A percentile compares a stretch with the other conserved stretches of the same genome.
These are phyloP conservation scores for Neuroscelio doddi DNA, from an alignment of 2,888 invertebrate genomes.

Conservation along the genomic window DNA sequence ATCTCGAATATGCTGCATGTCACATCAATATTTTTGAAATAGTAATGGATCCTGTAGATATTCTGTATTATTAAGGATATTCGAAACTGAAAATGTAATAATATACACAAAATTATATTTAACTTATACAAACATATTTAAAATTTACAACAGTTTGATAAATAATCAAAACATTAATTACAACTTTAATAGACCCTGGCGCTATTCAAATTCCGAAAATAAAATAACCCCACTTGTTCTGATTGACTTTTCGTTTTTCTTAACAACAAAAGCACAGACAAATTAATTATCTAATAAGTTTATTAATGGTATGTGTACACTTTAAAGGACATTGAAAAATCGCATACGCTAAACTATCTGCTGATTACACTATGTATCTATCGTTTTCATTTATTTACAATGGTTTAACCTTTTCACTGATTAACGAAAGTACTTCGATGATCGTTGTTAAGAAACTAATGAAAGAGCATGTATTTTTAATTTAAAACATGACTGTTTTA, in stretches of 20 bases:
- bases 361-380: constrained; percentile 61
- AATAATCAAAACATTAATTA: no score
- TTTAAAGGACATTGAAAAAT: constrained; percentile 71
- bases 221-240: constrained; percentile 49
- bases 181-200: constrained; percentile 49
- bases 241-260: constrained; percentile 46
- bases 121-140: no score
- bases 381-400: constrained; percentile 58
- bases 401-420: constrained; percentile 44
- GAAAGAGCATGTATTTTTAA: constrained; percentile 44
- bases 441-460: constrained; percentile 68
- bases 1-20: no score
- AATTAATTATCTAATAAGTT: constrained; percentile 66
- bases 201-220: constrained; percentile 60
- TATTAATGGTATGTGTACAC: constrained; percentile 67
- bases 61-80: no score
- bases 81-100: no score
- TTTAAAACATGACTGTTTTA: constrained; percentile 27
- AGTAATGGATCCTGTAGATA: no score
- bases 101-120: no score
- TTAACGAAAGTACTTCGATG: constrained; percentile 55
- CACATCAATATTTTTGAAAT: no score
- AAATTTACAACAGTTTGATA: no score
- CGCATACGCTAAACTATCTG: constrained; percentile 67
- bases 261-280: constrained; percentile 65